Base-by-base conservation (phyloP, 1,140 invertebrate species). In the Himalopsyche phryganea region DNA sequence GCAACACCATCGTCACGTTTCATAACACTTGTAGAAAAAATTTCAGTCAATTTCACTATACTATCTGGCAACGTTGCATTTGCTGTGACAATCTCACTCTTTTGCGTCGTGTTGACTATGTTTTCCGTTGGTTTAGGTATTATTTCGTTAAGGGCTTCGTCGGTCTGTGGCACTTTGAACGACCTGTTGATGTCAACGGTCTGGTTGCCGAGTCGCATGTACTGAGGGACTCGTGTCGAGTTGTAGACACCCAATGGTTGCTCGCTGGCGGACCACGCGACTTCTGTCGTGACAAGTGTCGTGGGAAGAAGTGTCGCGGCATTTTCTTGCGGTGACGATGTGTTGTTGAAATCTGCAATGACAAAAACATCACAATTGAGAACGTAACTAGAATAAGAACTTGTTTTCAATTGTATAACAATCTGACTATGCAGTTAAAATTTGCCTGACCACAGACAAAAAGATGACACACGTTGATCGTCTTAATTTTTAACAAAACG, bases 111-210 rank as follows among this genome's bases (percentile, higher is more conserved):
- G 23, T 28, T 28, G 4, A 28, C 23, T 28, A 28, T 5, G 9
- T 28, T 28, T 28, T 28, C 23, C 15, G 42, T 55, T 9, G 50
- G 20, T 32, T 58, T 49, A 10, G 47, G 13, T 28, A 33, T 10
- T 36, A 33, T 28, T 15, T 15, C 15, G 38, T 40, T 40, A 3
- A 15, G 11, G 4, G 38, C 11, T 20, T 50, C 28, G 46, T 67
- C 66, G 1, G 71, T 64, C 51, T 71, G 74, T 9, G 76, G 74
- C 10, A 78, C 73, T 69, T 74, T 76, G 62, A 78, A 78, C 0
- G 74, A 67, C 49, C 74, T 77, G 3, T 74, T 75, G 53, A 74
- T 73, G 52, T 78, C 76, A 5, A 78, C 75, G 5, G 76, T 78
- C 5, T 74, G 75, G 64, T 76, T 76, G 13, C 76, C 76, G 11